These are phyloP conservation scores for Alviniconcha strummeri DNA, from an alignment of 2,888 invertebrate genomes.

Conservation along the genomic window DNA sequence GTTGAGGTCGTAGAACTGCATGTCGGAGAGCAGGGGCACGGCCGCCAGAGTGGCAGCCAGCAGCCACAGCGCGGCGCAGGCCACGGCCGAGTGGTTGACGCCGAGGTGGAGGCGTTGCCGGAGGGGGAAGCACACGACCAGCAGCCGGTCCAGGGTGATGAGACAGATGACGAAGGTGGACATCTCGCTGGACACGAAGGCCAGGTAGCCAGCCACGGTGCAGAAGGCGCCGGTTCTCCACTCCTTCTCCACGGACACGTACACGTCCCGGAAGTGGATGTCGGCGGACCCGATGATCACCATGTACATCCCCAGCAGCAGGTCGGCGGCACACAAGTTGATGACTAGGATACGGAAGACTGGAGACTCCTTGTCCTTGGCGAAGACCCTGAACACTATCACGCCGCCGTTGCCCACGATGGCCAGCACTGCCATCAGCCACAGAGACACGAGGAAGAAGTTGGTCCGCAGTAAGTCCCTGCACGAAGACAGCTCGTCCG, in stretches of 20 bases:
- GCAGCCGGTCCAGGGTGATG: slow-evolving; percentile 80
- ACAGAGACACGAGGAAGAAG: slow-evolving; percentile 25
- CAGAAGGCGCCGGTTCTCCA: slow-evolving; percentile 53
- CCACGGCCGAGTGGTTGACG: slow-evolving; percentile 47
- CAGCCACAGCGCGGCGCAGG: slow-evolving; percentile 58
- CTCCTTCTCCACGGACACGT: slow-evolving; percentile 48
- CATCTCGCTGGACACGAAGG: slow-evolving; percentile 76
- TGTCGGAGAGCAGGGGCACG: slow-evolving; percentile 31
- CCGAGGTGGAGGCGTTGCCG: slow-evolving; percentile 68
- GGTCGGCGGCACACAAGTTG: slow-evolving; percentile 36
- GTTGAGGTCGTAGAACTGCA: slow-evolving; percentile 63
- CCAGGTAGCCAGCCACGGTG: slow-evolving; percentile 49
- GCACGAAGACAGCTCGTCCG: slow-evolving; percentile 33
- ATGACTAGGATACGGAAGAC: slow-evolving; percentile 32
- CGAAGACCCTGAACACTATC: slow-evolving; percentile 23
- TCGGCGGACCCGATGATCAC: slow-evolving; percentile 51
- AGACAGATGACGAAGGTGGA: slow-evolving; percentile 79
- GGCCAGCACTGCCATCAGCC: slow-evolving; percentile 23
- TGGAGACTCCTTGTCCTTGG: background rate
- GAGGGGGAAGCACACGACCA: slow-evolving; percentile 78
- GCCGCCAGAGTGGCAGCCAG: slow-evolving; percentile 55
- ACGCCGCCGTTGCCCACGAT: slow-evolving; percentile 28
- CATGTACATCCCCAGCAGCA: slow-evolving; percentile 54
- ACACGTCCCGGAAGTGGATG: slow-evolving; percentile 46
- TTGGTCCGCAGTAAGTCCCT: slow-evolving; percentile 14